These are phyloP conservation scores for Schizopygopsis malacanthus DNA, from an alignment of 2,797 vertebrate genomes.

Conservation along the genomic window DNA sequence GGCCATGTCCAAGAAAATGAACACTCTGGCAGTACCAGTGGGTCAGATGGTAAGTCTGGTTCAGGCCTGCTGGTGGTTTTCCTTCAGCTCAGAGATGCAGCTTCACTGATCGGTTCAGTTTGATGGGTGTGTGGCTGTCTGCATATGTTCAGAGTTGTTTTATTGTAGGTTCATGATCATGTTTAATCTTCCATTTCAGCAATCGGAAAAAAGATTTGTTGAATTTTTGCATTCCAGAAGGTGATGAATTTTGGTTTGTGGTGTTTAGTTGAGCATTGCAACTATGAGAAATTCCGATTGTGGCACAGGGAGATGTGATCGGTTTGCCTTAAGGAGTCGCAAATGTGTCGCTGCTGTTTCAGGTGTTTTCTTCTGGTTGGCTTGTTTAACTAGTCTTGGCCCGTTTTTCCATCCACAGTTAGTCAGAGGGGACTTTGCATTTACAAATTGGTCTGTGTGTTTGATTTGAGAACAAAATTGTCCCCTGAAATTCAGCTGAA, in stretches of 20 bases:
- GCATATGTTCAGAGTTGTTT: not conserved
- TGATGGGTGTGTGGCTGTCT: not conserved
- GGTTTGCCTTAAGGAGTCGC: not conserved
- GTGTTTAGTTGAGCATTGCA: not conserved
- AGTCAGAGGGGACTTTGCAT: not conserved
- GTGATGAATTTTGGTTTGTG: not conserved
- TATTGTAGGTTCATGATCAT: not conserved
- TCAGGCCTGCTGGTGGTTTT: not conserved
- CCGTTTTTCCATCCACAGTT: not conserved
- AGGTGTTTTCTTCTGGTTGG: not conserved
- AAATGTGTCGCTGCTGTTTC: not conserved
- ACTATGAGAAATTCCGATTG: not conserved
- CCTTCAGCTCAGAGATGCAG: not conserved
- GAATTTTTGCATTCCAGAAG: not conserved
- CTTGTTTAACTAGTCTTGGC: not conserved
- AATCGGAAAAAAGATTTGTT: not conserved
- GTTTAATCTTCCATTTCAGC: not conserved
- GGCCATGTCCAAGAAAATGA: conserved; percentile 60
- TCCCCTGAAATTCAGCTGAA: not conserved
- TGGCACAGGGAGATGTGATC: not conserved
- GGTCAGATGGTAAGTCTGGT: conserved; percentile 60
- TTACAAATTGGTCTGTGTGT: not conserved
- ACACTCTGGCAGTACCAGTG: conserved; percentile 51
- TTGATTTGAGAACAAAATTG: not conserved
- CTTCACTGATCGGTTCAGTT: not conserved